phyloP scores from a whole-genome alignment of 1,140 invertebrate species.

The Halyomorpha halys region DNA sequence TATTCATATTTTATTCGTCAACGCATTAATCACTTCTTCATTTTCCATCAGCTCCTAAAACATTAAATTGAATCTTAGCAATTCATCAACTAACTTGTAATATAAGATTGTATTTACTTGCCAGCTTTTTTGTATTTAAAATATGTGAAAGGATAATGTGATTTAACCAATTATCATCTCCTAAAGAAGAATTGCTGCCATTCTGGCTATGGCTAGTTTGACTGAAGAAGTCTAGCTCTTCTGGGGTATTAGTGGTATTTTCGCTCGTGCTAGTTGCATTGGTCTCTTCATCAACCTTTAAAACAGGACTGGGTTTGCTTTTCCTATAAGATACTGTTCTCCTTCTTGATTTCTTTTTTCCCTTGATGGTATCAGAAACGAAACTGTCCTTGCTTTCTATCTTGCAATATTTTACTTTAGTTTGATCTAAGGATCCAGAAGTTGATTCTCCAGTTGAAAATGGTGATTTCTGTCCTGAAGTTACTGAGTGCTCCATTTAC shows the following conservation, averaged over 20 bases:
- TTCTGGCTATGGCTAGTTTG: constrained; percentile 6
- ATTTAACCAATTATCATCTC: constrained; percentile 1
- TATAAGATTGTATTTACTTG: not conserved
- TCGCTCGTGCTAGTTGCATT: not conserved
- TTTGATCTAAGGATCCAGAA: too few relatives aligned
- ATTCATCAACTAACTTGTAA: not conserved
- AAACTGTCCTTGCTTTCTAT: too few relatives aligned
- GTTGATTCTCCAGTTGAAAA: too few relatives aligned
- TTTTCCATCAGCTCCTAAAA: constrained; percentile 5
- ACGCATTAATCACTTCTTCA: not conserved
- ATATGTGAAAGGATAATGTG: constrained; percentile 2
- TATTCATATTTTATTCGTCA: not conserved
- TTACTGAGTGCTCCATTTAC: too few relatives aligned
- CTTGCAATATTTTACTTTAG: too few relatives aligned
- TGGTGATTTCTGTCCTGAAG: too few relatives aligned
- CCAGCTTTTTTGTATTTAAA: constrained; percentile 10
- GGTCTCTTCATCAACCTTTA: constrained; percentile 12
- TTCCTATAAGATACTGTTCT: not conserved
- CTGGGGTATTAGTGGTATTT: not conserved
- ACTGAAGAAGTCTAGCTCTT: not conserved
- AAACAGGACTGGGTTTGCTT: constrained; percentile 7
- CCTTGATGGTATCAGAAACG: not conserved
- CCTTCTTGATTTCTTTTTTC: not conserved
- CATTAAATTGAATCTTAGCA: not conserved
- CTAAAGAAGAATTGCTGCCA: not conserved